Conservation (phyloP, 2,797 vertebrate genomes). For the Clarias fuscus region DNA sequence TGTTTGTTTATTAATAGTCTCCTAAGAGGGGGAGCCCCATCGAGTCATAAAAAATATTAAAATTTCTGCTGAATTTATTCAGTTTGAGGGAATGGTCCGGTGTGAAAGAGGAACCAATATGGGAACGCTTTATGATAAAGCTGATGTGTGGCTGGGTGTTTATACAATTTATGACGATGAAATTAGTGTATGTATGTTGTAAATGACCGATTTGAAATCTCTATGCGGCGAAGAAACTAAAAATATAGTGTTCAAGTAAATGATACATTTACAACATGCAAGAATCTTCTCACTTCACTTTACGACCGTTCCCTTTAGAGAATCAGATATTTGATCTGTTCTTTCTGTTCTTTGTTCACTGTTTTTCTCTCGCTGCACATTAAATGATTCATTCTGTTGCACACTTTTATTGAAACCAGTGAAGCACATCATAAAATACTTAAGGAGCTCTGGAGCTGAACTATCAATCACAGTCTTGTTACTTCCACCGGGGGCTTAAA, state of each 20-base stretch:
- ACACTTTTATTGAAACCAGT: background rate
- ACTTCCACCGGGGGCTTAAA: background rate
- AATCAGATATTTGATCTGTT: too few relatives aligned
- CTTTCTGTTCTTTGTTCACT: background rate
- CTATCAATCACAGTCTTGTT: too few relatives aligned
- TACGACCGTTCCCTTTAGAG: too few relatives aligned
- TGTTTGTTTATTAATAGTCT: background rate
- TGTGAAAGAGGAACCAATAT: background rate
- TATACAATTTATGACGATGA: background rate
- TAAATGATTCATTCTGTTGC: background rate
- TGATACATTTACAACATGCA: background rate
- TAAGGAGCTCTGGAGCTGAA: background rate
- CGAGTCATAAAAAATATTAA: background rate
- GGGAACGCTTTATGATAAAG: background rate
- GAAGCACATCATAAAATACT: background rate
- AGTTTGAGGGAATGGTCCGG: background rate
- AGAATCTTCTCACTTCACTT: background rate
- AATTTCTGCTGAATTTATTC: background rate
- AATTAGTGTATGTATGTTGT: background rate
- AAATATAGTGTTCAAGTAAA: background rate
- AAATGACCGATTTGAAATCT: background rate
- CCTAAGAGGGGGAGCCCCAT: background rate
- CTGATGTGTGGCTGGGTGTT: background rate
- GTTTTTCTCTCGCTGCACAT: background rate
- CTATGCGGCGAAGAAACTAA: background rate